Evolutionary conservation across 2,797 vertebrate genomes (phyloP), one percentile per base, ranked within the genome.

Genomic region (Tolypeutes matacus): DNA sequence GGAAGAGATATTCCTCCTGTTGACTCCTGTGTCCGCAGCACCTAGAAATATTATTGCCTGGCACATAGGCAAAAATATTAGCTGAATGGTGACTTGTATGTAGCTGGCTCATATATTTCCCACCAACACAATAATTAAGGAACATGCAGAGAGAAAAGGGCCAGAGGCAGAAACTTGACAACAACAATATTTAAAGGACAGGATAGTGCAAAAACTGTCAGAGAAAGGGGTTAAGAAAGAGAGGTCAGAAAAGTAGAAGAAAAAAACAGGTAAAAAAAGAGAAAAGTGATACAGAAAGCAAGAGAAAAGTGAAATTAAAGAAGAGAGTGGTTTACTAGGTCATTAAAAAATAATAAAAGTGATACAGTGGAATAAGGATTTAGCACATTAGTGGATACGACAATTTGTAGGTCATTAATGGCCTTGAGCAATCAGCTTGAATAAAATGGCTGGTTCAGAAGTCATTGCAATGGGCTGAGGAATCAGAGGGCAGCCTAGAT

Each of bases 151-250:
- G 65, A 89, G 29, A 69, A 64, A 75, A 80, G 9, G 14, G 5
- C 62, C 34, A 94, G 39, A 72, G 34, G 31, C 27, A 72, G 56
- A 94, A 95, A 85, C 78, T 25, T 42, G 49, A 62, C 11, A 89
- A 46, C 46, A 80, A 9, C 21, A 82, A 64, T 76, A 51, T 23
- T 82, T 69, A 65, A 72, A 2, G 18, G 21, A 42, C 11, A 78
- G 36, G 36, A 39, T 3, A 69, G 15, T 82, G 29, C 36, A 31
- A 69, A 58, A 85, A 58, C 36, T n/a, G 1, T 64, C 17, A 27
- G 18, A 15, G 18, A 18, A 67, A 8, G 3, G 20, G 1, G 3
- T 49, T 82, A 69, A 73, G 18, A 80, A 65, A 14, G 34, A 56
- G 12, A 90, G 29, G 9, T 67, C 39, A 70, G 18, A 83, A 75